phyloP scores from a whole-genome alignment of 2,888 invertebrate genomes.

The Drosophila kokeensis region DNA sequence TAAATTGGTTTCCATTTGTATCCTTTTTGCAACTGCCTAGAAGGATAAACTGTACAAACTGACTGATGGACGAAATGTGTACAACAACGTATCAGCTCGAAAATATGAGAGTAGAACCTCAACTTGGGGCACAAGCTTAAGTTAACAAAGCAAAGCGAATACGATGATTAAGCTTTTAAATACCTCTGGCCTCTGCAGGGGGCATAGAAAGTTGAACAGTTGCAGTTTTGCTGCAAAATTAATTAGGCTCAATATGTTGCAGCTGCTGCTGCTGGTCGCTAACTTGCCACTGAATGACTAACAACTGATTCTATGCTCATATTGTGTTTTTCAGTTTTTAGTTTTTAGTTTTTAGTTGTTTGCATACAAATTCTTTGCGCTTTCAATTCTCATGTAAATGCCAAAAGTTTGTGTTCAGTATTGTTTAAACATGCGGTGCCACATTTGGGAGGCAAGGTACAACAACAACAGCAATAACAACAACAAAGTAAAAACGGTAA shows the following conservation, averaged over 20 bases:
- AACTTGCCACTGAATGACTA: conserved; percentile 23
- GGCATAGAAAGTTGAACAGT: conserved; percentile 47
- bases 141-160: background rate
- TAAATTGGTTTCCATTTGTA: background rate
- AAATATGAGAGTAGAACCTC: background rate
- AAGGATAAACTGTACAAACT: background rate
- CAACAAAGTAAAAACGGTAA: conserved; percentile 58
- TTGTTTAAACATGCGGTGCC: conserved; percentile 57
- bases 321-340: conserved; percentile 50
- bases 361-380: conserved; percentile 52
- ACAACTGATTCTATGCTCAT: conserved; percentile 67
- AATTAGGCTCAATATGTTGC: conserved; percentile 75
- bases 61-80: background rate
- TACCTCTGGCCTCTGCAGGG: conserved; percentile 17
- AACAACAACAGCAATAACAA: background rate
- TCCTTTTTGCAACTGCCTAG: background rate
- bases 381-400: conserved; percentile 77
- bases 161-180: background rate
- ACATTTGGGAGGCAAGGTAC: conserved; percentile 7
- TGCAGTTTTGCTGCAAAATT: conserved; percentile 68
- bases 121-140: background rate
- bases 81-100: background rate
- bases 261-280: conserved; percentile 24
- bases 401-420: conserved; percentile 67
- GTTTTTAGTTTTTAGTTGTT: conserved; percentile 5